These are phyloP conservation scores for Nezara viridula DNA, from an alignment of 2,888 invertebrate genomes.

Conservation along the genomic window DNA sequence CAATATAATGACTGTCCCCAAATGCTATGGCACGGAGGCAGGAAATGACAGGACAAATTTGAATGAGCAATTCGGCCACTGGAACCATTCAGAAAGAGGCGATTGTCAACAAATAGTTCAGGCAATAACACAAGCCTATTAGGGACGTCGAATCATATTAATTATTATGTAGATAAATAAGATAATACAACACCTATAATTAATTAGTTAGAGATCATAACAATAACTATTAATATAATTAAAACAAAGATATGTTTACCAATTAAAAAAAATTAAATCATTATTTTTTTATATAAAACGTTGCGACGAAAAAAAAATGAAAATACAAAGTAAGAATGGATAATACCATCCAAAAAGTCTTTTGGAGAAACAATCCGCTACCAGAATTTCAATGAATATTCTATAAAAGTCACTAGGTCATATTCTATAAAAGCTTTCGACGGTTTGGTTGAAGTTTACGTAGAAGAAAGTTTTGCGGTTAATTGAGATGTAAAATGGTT, in stretches of 20 bases:
- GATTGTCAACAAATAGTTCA: neutral
- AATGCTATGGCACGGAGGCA: neutral
- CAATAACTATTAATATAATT: neutral
- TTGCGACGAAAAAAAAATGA: no score
- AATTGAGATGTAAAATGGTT: no score
- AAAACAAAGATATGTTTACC: neutral
- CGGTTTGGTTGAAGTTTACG: no score
- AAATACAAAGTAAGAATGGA: no score
- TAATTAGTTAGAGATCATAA: neutral
- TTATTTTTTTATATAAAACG: no score
- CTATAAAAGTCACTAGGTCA: no score
- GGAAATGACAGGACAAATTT: slow-evolving; percentile 23
- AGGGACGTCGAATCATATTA: neutral
- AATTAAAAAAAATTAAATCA: neutral
- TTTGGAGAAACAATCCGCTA: no score
- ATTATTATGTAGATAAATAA: neutral
- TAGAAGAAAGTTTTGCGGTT: no score
- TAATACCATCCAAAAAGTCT: no score
- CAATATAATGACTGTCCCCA: neutral
- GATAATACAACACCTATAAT: neutral
- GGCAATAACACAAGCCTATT: neutral
- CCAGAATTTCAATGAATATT: no score
- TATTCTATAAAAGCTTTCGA: no score
- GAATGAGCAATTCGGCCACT: neutral
- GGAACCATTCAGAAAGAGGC: neutral